Percentiles rank a stretch among this genome's conserved stretches.
Conservation (phyloP, 2,797 vertebrate species). For the Coilia nasus region DNA sequence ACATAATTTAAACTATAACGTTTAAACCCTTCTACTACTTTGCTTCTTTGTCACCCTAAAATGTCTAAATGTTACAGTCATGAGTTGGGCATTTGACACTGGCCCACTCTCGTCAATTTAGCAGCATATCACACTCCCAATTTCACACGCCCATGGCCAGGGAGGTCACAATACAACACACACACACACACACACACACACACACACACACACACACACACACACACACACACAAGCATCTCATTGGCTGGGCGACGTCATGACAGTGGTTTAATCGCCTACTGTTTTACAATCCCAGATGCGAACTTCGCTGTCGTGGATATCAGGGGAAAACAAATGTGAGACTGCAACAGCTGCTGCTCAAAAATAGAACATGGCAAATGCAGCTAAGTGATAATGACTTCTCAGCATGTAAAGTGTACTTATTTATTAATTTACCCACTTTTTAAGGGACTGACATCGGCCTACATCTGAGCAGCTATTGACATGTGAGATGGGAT, state of each 20-base stretch:
- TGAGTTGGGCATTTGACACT: slow-evolving; percentile 37
- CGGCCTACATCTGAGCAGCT: not conserved
- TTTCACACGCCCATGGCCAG: slow-evolving; percentile 57
- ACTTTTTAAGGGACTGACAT: not conserved
- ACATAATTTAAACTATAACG: no score
- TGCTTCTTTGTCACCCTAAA: slow-evolving; percentile 42
- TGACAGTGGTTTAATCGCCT: not conserved
- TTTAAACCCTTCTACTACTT: slow-evolving; percentile 22
- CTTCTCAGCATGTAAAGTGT: not conserved
- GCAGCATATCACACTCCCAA: slow-evolving; percentile 53
- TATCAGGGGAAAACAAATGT: not conserved
- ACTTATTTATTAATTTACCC: not conserved
- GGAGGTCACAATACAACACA: slow-evolving; percentile 40
- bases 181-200: not conserved
- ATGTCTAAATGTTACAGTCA: slow-evolving; percentile 59
- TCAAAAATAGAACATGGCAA: slow-evolving; percentile 31
- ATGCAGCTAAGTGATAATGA: not conserved
- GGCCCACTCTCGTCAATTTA: slow-evolving; percentile 37
- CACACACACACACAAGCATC: not conserved
- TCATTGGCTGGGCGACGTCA: not conserved
- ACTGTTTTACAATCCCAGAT: not conserved
- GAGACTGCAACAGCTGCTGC: slow-evolving; percentile 44
- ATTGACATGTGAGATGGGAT: not conserved
- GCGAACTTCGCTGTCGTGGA: not conserved
- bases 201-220: not conserved